phyloP scores from a whole-genome alignment of 2,888 invertebrate species.

The Sinhomidia bicolor region DNA sequence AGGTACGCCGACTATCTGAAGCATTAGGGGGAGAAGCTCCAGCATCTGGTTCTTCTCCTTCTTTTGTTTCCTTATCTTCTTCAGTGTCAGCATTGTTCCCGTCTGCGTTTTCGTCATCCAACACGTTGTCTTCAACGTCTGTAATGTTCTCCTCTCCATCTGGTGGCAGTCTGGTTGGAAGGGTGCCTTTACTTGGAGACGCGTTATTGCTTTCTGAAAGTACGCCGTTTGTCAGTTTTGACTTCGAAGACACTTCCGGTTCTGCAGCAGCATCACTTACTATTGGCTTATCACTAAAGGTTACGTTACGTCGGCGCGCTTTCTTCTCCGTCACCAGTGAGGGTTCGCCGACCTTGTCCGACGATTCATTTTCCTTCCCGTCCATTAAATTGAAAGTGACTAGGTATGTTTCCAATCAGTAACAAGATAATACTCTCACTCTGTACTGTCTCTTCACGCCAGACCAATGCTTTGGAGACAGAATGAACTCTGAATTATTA shows the following conservation, averaged over 20 bases:
- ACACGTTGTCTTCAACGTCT: slow-evolving; percentile 28
- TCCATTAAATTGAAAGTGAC: slow-evolving; percentile 29
- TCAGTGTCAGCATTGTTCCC: slow-evolving; percentile 8
- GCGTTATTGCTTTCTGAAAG: slow-evolving; percentile 58
- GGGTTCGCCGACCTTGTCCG: neutral
- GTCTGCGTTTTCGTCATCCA: slow-evolving; percentile 44
- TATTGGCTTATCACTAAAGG: slow-evolving; percentile 26
- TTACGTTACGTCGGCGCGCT: slow-evolving; percentile 53
- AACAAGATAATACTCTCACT: no score
- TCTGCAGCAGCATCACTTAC: neutral
- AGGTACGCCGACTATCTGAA: slow-evolving; percentile 45
- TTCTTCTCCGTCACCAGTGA: slow-evolving; percentile 15
- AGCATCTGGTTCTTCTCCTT: slow-evolving; percentile 7
- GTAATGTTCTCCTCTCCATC: slow-evolving; percentile 36
- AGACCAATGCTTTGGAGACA: no score
- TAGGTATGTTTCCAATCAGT: neutral
- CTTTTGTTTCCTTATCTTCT: neutral
- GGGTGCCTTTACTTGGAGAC: slow-evolving; percentile 16
- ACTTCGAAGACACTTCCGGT: slow-evolving; percentile 14
- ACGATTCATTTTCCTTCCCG: slow-evolving; percentile 42
- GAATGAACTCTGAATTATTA: no score
- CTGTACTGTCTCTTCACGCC: no score
- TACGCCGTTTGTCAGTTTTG: slow-evolving; percentile 57
- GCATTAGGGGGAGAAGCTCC: neutral
- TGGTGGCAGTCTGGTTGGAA: neutral